Percentiles rank a stretch among this genome's conserved stretches.
These are phyloP conservation scores for Loriculus beryllinus DNA, from an alignment of 2,797 vertebrate genomes.

Conservation along the genomic window DNA sequence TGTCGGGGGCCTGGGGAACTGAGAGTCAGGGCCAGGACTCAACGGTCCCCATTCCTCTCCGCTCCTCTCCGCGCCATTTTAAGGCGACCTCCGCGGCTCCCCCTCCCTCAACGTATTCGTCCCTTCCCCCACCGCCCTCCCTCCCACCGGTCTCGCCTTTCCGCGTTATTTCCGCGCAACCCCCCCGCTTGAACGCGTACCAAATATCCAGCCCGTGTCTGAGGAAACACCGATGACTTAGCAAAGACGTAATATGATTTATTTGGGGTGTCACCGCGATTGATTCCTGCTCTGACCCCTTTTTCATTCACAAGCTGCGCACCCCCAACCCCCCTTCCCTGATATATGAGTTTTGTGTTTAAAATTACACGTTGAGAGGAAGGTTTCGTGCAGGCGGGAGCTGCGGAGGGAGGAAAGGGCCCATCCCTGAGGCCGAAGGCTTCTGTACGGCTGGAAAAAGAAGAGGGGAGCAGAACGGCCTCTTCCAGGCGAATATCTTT, in stretches of 20 bases:
- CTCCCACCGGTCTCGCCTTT: background rate
- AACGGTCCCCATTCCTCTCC: slow-evolving; percentile 62
- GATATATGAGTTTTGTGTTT: slow-evolving; percentile 18
- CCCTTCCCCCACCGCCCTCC: background rate
- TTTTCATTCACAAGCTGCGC: slow-evolving; percentile 5
- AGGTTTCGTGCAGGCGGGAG: background rate
- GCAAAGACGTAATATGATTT: slow-evolving; percentile 58
- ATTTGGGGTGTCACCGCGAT: slow-evolving; percentile 26
- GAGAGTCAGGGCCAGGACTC: background rate
- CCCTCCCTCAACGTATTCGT: no score
- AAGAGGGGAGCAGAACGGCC: background rate
- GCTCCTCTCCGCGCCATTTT: slow-evolving; percentile 86
- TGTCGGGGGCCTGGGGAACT: background rate
- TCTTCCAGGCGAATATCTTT: background rate
- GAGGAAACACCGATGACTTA: slow-evolving; percentile 30
- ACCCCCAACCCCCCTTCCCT: background rate
- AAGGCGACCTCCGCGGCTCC: background rate
- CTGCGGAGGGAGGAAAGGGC: background rate
- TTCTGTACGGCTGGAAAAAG: background rate
- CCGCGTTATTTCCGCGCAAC: background rate
- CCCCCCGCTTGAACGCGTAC: background rate
- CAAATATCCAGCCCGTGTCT: background rate
- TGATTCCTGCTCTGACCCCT: slow-evolving; percentile 22
- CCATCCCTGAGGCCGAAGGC: background rate
- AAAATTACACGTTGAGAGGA: slow-evolving; percentile 4